phyloP scores from a whole-genome alignment of 1,140 invertebrate species.

The Drosophila ananassae region DNA sequence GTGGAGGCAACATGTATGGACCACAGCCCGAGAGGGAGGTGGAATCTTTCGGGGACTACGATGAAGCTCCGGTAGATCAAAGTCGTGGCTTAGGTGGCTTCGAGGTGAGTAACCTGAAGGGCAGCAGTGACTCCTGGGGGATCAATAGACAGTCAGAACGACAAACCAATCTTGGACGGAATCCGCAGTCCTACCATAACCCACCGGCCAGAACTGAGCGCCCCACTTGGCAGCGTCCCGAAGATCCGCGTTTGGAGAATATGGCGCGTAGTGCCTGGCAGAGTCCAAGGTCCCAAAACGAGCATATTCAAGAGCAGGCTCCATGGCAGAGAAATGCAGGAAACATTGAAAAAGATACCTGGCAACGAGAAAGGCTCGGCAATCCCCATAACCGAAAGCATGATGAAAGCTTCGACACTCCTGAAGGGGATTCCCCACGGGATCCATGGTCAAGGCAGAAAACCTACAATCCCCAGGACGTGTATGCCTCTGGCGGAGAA shows the following conservation, averaged over 20 bases:
- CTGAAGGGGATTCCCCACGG: neutral
- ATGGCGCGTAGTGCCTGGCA: neutral
- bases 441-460: conserved; percentile 9
- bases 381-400: conserved; percentile 7
- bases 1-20: conserved; percentile 7
- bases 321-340: neutral
- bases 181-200: neutral
- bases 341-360: neutral
- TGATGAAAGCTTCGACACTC: neutral
- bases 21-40: conserved; percentile 18
- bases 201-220: conserved; percentile 13
- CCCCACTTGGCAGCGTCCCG: conserved; percentile 9
- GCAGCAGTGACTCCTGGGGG: conserved; percentile 25
- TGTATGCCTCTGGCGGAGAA: neutral
- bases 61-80: conserved; percentile 1
- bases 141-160: conserved; percentile 24
- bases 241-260: conserved; percentile 39
- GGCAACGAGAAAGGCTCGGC: neutral
- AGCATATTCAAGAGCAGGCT: neutral
- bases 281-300: neutral
- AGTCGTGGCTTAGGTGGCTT: conserved; percentile 18
- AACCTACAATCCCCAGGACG: conserved; percentile 3
- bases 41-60: conserved; percentile 31
- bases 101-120: conserved; percentile 54
- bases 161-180: conserved; percentile 1